These are phyloP conservation scores for Cloeon dipterum DNA, from an alignment of 2,888 invertebrate genomes.

Conservation along the genomic window DNA sequence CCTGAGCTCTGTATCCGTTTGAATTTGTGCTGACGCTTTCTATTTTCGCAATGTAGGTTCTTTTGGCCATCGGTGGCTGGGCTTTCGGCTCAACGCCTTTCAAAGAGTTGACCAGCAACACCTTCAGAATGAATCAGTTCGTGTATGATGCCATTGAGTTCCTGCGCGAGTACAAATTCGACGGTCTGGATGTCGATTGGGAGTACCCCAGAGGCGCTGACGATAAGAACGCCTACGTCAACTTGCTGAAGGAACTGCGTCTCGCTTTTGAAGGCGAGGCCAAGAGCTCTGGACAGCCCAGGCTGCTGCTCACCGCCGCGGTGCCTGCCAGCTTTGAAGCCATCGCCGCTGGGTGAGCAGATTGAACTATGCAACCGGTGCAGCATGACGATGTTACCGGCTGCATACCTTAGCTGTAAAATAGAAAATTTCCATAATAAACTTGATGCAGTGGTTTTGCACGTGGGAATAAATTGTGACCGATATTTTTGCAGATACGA, in stretches of 20 bases:
- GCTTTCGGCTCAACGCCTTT: conserved; percentile 88
- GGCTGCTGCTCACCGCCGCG: conserved; percentile 59
- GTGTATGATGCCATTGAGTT: conserved; percentile 89
- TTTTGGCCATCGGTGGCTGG: conserved; percentile 86
- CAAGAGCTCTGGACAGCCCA: conserved; percentile 60
- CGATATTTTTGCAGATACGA: too few species aligned
- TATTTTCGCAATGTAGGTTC: conserved; percentile 32
- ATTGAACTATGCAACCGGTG: too few species aligned
- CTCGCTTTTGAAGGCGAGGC: conserved; percentile 83
- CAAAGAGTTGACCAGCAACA: conserved; percentile 75
- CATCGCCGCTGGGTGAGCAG: conserved; percentile 53
- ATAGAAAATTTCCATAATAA: too few species aligned
- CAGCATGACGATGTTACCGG: too few species aligned
- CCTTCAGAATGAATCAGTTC: conserved; percentile 85
- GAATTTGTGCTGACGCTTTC: too few species aligned
- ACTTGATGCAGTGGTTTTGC: too few species aligned
- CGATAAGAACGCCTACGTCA: conserved; percentile 64
- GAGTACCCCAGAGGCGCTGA: conserved; percentile 81
- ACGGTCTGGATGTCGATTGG: conserved; percentile 85
- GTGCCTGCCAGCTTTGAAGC: conserved; percentile 87
- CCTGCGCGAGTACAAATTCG: conserved; percentile 72
- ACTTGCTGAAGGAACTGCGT: conserved; percentile 64
- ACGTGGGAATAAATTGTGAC: too few species aligned
- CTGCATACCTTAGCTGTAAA: background rate
- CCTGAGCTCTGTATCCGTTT: too few species aligned